Evolutionary conservation across 2,888 invertebrate species (phyloP).

Genomic region (Abrostola tripartita): DNA sequence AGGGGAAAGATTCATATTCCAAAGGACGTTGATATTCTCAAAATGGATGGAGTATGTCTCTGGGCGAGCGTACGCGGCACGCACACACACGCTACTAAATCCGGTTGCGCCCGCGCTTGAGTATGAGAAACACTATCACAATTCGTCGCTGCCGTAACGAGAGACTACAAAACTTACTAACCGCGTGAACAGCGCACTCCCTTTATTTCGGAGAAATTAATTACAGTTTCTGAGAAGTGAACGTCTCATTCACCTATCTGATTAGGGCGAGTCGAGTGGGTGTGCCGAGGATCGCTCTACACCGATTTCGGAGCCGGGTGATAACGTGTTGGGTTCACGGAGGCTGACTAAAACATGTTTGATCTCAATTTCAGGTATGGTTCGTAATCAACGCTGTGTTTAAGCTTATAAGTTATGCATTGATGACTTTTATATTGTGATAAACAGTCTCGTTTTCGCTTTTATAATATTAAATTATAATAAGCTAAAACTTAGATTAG

Average conservation of each 20-base stretch:
- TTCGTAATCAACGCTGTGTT: neutral
- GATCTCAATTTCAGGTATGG: constrained; percentile 21
- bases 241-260: constrained; percentile 77
- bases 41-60: constrained; percentile 61
- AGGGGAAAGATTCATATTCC: constrained; percentile 58
- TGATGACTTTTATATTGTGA: neutral
- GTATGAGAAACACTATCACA: constrained; percentile 70
- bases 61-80: constrained; percentile 52
- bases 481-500: no score
- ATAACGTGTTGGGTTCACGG: constrained; percentile 64
- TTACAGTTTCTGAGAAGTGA: constrained; percentile 78
- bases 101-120: constrained; percentile 70
- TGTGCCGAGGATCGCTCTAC: constrained; percentile 43
- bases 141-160: constrained; percentile 71
- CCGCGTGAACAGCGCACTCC: constrained; percentile 68
- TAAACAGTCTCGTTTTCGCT: no score
- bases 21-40: constrained; percentile 53
- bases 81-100: constrained; percentile 65
- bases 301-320: constrained; percentile 50
- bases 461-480: no score
- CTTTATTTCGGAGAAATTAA: constrained; percentile 81
- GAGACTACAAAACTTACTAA: constrained; percentile 73
- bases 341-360: constrained; percentile 42
- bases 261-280: constrained; percentile 63
- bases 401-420: neutral